A percentile compares a stretch with the other conserved stretches of the same genome.
Evolutionary conservation across 30 jellyfish, hydroid and myxozoan genomes (phyloP).

Genomic region (Phacellophora camtschatica): DNA sequence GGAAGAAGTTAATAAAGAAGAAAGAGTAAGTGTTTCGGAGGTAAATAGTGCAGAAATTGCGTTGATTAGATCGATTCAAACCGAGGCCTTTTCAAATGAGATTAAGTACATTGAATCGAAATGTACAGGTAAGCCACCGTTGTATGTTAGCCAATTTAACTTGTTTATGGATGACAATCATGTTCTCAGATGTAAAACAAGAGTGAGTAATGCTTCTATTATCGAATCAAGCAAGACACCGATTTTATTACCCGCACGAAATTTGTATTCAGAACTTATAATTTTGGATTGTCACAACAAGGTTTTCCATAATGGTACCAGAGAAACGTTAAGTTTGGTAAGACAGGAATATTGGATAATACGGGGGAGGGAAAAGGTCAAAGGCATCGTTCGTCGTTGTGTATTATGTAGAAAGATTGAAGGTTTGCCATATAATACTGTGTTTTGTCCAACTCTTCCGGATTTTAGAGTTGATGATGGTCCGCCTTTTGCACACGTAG

Average conservation of each 20-base stretch:
- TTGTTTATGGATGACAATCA: conserved; percentile 40
- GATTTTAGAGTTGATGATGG: not conserved
- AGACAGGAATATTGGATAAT: conserved; percentile 62
- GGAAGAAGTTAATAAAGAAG: conserved; percentile 21
- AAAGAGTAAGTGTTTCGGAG: conserved; percentile 35
- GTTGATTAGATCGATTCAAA: conserved; percentile 43
- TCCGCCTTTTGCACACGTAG: conserved; percentile 9
- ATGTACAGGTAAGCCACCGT: conserved; percentile 13
- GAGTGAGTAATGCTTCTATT: conserved; percentile 20
- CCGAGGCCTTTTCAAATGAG: conserved; percentile 19
- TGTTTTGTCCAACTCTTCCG: conserved; percentile 12
- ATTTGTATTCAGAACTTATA: conserved; percentile 10
- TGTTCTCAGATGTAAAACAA: conserved; percentile 44
- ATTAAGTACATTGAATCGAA: conserved; percentile 18
- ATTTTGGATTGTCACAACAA: conserved; percentile 47
- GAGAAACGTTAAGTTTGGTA: conserved; percentile 38
- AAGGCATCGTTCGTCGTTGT: conserved; percentile 10
- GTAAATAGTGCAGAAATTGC: conserved; percentile 25
- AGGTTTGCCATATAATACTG: conserved; percentile 45
- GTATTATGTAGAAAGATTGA: conserved; percentile 40
- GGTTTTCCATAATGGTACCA: conserved; percentile 52
- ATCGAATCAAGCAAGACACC: conserved; percentile 54
- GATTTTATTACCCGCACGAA: conserved; percentile 38
- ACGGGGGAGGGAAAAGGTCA: conserved; percentile 69
- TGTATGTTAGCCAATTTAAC: conserved; percentile 46